Percentiles rank a stretch among this genome's conserved stretches.
phyloP scores from a whole-genome alignment of 2,797 vertebrate species.

The Ambastaia sidthimunki region DNA sequence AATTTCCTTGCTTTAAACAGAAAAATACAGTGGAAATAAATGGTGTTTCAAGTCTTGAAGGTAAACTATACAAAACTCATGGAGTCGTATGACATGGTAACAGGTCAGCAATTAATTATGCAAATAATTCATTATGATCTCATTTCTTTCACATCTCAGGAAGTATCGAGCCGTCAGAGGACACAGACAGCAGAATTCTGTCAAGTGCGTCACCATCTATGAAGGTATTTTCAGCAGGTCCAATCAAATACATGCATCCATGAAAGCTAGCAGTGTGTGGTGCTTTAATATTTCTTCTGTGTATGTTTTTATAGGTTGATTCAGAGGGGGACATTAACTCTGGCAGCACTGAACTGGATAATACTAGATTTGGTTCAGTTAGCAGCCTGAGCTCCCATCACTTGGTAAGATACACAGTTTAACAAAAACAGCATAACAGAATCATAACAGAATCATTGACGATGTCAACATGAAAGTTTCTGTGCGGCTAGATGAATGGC shows the following conservation, averaged over 20 bases:
- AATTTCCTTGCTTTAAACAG: constrained; percentile 31
- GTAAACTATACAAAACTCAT: constrained; percentile 4
- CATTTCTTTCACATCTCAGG: constrained; percentile 52
- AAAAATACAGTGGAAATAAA: constrained; percentile 28
- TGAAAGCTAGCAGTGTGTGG: constrained; percentile 17
- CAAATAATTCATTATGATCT: neutral
- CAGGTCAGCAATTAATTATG: neutral
- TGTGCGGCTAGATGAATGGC: constrained; percentile 81
- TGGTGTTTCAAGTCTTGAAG: constrained; percentile 31
- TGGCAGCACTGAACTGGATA: constrained; percentile 66
- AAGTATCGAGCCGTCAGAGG: constrained; percentile 65
- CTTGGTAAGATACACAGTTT: constrained; percentile 65
- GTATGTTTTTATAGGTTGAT: constrained; percentile 45
- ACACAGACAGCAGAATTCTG: constrained; percentile 59
- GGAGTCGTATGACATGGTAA: neutral
- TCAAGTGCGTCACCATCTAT: constrained; percentile 14
- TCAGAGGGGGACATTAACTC: constrained; percentile 70
- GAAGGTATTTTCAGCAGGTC: constrained; percentile 29
- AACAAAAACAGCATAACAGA: neutral
- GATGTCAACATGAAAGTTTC: neutral
- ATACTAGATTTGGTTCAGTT: constrained; percentile 74
- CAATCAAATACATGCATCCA: constrained; percentile 1
- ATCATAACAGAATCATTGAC: neutral
- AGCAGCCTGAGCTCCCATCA: constrained; percentile 86
- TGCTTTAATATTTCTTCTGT: constrained; percentile 28